These are phyloP conservation scores for Athalia circularis DNA, from an alignment of 2,888 invertebrate species.

Conservation along the genomic window DNA sequence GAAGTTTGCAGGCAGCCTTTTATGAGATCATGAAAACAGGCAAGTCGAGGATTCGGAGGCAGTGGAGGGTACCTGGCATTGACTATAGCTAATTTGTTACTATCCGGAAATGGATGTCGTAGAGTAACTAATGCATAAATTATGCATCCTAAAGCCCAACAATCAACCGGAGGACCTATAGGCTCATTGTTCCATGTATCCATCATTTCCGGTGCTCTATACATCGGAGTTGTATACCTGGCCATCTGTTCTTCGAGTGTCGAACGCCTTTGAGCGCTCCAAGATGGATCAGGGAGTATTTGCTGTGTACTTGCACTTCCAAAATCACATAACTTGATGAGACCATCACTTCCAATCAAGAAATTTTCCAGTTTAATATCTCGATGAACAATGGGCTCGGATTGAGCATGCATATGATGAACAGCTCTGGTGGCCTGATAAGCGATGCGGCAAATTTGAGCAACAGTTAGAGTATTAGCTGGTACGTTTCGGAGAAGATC, in stretches of 20 bases:
- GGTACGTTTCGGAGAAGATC: constrained; percentile 64
- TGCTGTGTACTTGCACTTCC: constrained; percentile 93
- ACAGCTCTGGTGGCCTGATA: constrained; percentile 94
- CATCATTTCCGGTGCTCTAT: constrained; percentile 98
- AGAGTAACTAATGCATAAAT: constrained; percentile 94
- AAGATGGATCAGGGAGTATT: constrained; percentile 89
- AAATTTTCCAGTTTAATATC: constrained; percentile 98
- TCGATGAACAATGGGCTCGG: constrained; percentile 94
- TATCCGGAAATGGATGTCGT: constrained; percentile 98
- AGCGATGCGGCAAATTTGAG: constrained; percentile 88
- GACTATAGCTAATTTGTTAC: constrained; percentile 94
- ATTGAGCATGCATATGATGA: constrained; percentile 94
- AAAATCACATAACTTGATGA: constrained; percentile 97
- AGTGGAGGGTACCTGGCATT: constrained; percentile 96
- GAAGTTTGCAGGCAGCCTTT: constrained; percentile 88
- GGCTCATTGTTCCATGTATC: constrained; percentile 98
- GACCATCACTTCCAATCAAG: constrained; percentile 88
- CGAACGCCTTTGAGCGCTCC: constrained; percentile 94
- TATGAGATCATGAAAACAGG: constrained; percentile 88
- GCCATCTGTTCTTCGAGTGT: constrained; percentile 94
- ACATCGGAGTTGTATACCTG: constrained; percentile 93
- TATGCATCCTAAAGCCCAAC: constrained; percentile 98
- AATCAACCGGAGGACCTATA: constrained; percentile 92
- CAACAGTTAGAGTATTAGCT: constrained; percentile 78
- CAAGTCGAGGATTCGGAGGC: constrained; percentile 85